Percentiles rank a stretch among this genome's conserved stretches.
These are phyloP conservation scores for Lymantria dispar DNA, from an alignment of 2,888 invertebrate genomes.

Conservation along the genomic window DNA sequence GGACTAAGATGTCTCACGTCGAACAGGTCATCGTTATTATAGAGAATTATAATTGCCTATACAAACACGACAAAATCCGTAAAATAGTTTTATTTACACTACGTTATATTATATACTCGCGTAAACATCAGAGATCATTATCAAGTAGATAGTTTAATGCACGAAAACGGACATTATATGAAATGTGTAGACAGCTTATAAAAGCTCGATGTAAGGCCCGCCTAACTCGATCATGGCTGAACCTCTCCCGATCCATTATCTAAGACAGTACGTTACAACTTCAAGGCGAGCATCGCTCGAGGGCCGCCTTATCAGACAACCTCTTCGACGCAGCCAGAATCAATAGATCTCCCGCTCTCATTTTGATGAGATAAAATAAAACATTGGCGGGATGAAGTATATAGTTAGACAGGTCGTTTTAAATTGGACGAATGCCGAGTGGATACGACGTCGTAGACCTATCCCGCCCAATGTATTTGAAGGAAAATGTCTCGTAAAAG, in stretches of 20 bases:
- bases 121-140: not conserved
- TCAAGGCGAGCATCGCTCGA: conserved; percentile 41
- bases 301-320: conserved; percentile 45
- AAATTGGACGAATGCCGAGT: conserved; percentile 32
- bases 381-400: conserved; percentile 8
- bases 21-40: too few relatives aligned
- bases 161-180: not conserved
- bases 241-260: conserved; percentile 49
- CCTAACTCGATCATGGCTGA: conserved; percentile 10
- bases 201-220: conserved; percentile 11
- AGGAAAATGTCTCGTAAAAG: conserved; percentile 37
- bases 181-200: conserved; percentile 6
- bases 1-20: too few relatives aligned
- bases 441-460: conserved; percentile 33
- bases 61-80: too few relatives aligned
- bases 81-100: too few relatives aligned
- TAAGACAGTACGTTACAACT: conserved; percentile 48
- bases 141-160: not conserved
- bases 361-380: conserved; percentile 11
- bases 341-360: conserved; percentile 30
- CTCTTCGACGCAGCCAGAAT: conserved; percentile 35
- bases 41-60: too few relatives aligned
- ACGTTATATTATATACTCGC: too few relatives aligned
- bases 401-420: conserved; percentile 25
- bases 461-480: conserved; percentile 29